Evolutionary conservation across 2,797 vertebrate genomes (phyloP).

Genomic region (Falco columbarius): DNA sequence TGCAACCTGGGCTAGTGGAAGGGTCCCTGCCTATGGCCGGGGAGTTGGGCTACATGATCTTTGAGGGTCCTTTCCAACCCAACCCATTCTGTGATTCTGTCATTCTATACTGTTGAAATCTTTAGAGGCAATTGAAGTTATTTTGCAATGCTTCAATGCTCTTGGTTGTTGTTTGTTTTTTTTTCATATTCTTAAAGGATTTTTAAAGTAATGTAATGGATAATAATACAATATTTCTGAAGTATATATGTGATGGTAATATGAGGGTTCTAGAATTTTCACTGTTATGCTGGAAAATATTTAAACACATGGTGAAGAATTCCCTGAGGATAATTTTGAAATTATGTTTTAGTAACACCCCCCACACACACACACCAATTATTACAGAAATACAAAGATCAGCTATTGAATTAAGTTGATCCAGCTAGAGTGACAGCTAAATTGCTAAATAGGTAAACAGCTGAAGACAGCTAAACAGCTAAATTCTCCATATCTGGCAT

Average conservation of each 20-base stretch:
- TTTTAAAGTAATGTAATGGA: not conserved
- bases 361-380: not conserved
- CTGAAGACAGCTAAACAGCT: not conserved
- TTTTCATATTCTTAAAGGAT: not conserved
- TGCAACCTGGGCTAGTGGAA: too few relatives aligned
- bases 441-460: too few relatives aligned
- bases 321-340: not conserved
- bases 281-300: slow-evolving; percentile 10
- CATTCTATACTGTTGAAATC: too few relatives aligned
- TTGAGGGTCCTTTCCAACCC: too few relatives aligned
- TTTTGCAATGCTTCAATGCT: too few relatives aligned
- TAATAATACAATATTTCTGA: not conserved
- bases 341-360: not conserved
- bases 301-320: not conserved
- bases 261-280: slow-evolving; percentile 31
- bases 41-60: too few relatives aligned
- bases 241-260: not conserved
- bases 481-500: not conserved
- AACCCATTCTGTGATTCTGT: too few relatives aligned
- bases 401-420: slow-evolving; percentile 6
- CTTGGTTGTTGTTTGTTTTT: not conserved
- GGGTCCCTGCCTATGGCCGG: too few relatives aligned
- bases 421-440: not conserved
- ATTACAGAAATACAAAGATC: not conserved
- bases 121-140: too few relatives aligned